phyloP scores from a whole-genome alignment of 2,113 vertebrate genomes.

The Lipotes vexillifer region DNA sequence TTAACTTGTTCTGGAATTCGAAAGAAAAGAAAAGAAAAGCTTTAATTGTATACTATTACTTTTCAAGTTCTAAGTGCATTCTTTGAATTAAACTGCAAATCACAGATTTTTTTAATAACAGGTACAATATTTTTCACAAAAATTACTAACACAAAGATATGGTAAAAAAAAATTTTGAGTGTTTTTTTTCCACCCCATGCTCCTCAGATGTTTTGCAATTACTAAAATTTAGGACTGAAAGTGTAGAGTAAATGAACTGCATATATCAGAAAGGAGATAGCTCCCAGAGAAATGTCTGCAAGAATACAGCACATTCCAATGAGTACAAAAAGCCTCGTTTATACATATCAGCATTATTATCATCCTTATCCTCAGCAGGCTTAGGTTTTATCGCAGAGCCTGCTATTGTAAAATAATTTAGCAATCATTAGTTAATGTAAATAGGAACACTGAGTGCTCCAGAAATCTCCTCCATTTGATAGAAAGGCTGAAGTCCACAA shows the following conservation, averaged over 20 bases:
- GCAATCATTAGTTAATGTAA: constrained; percentile 28
- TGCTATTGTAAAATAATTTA: constrained; percentile 45
- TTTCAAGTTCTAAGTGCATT: constrained; percentile 22
- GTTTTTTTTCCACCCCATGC: not conserved
- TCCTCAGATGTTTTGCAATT: constrained; percentile 61
- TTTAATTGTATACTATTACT: constrained; percentile 42
- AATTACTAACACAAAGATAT: constrained; percentile 53
- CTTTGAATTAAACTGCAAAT: constrained; percentile 58
- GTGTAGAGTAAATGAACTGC: constrained; percentile 58
- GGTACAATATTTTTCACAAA: constrained; percentile 50
- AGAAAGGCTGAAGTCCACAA: not conserved
- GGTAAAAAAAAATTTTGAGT: constrained; percentile 54
- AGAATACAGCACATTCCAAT: not conserved
- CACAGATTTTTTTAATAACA: constrained; percentile 54
- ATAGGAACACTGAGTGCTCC: not conserved
- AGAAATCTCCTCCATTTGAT: not conserved
- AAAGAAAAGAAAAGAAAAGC: not conserved
- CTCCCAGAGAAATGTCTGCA: constrained; percentile 2
- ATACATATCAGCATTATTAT: not conserved
- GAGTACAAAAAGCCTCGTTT: not conserved
- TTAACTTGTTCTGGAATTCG: constrained; percentile 64
- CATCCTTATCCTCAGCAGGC: not conserved
- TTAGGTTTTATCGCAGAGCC: not conserved
- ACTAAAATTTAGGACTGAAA: constrained; percentile 64
- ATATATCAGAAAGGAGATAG: constrained; percentile 36